These are phyloP conservation scores for Tadarida brasiliensis DNA, from an alignment of 2,797 vertebrate genomes.

Conservation along the genomic window DNA sequence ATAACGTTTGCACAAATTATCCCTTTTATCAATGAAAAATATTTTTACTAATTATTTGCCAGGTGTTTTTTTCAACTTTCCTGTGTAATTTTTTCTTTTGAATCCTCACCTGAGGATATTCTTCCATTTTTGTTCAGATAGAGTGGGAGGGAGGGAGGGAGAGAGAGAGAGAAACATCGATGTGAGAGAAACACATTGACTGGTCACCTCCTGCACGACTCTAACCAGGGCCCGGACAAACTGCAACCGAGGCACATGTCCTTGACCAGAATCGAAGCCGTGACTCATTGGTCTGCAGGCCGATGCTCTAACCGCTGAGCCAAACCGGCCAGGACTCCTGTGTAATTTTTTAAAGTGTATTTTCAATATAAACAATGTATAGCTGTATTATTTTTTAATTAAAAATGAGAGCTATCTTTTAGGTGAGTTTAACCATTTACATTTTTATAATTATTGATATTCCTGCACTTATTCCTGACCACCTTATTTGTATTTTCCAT, in stretches of 20 bases:
- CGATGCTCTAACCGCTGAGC: no score
- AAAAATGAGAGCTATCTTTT: not conserved
- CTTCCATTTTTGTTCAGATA: no score
- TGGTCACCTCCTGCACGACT: no score
- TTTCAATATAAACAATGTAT: not conserved
- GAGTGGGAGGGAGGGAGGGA: no score
- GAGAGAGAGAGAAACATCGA: no score
- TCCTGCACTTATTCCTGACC: not conserved
- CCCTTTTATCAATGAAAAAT: not conserved
- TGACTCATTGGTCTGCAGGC: no score
- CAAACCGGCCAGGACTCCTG: not conserved
- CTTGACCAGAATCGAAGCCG: no score
- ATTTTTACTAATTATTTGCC: constrained; percentile 21
- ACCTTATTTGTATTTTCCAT: not conserved
- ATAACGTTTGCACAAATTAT: not conserved
- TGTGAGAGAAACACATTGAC: no score
- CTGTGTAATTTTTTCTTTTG: not conserved
- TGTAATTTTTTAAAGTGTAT: not conserved
- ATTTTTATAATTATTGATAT: not conserved
- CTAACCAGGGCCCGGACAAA: no score
- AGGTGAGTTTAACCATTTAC: not conserved
- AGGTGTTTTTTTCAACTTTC: not conserved
- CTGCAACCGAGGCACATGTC: no score
- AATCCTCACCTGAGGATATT: no score
- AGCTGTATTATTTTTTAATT: not conserved